These are phyloP conservation scores for Daboia siamensis DNA, from an alignment of 2,113 vertebrate species.

Conservation along the genomic window DNA sequence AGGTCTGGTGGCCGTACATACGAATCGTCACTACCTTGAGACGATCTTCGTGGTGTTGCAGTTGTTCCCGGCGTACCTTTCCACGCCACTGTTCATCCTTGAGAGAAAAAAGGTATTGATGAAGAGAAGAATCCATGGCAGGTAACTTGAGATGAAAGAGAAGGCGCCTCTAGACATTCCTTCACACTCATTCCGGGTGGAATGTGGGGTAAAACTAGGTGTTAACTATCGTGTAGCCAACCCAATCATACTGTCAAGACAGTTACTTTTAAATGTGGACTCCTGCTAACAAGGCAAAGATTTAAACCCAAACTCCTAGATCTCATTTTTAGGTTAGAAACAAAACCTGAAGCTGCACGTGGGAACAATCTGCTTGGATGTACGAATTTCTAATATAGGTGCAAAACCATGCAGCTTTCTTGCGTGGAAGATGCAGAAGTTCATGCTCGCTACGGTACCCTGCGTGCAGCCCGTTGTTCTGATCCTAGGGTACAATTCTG, in stretches of 20 bases:
- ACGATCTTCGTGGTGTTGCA: conserved; percentile 76
- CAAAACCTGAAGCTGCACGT: background rate
- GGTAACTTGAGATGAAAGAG: fast-evolving
- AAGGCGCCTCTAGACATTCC: background rate
- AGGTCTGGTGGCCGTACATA: background rate
- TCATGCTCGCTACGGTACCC: no score
- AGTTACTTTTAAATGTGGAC: background rate
- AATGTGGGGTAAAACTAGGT: background rate
- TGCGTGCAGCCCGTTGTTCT: no score
- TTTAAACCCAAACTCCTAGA: background rate
- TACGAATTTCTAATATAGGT: background rate
- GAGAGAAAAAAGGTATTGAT: background rate
- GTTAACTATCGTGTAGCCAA: background rate
- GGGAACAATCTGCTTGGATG: background rate
- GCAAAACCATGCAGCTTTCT: background rate
- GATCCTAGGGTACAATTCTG: background rate
- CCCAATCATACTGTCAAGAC: background rate
- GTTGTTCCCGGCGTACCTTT: conserved; percentile 72
- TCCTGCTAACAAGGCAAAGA: background rate
- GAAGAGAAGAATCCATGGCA: background rate
- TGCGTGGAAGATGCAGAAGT: background rate
- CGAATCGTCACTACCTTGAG: conserved; percentile 73
- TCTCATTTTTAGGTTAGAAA: background rate
- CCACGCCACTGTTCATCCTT: conserved; percentile 82
- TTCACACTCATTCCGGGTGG: background rate